Evolutionary conservation across 2,797 vertebrate species (phyloP), one percentile per base, ranked within the genome.

Genomic region (Chromobotia macracanthus): DNA sequence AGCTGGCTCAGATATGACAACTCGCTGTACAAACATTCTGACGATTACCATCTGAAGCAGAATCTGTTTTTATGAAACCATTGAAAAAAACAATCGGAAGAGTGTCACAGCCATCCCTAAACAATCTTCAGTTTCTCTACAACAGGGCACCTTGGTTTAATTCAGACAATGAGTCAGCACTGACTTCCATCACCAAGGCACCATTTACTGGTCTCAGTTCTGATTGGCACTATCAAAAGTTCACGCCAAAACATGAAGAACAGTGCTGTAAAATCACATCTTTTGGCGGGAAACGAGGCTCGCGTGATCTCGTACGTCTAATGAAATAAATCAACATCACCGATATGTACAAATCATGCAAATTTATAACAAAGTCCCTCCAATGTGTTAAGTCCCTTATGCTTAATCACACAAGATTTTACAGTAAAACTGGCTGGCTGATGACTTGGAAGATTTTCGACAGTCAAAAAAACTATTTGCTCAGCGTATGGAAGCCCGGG

Each of bases 401-500:
- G 50, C 56, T 19, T n/a, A 46, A 23, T 18, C 7, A 38, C 2
- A 53, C 31, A 56, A n/a, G 5, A 6, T n/a, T 18, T 50, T 18
- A 50, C 50, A n/a, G 50, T 16, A 51, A 51, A 51, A 51, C 50
- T n/a, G 12, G 13, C 23, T 28, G 56, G 12, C 21, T 13, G 28
- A 25, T 13, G 13, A 9, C 61, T 10, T 10, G 25, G 58, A 61
- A 61, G 58, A 61, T 61, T 61, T 58, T 50, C 13, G 25, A 31
- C 58, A 25, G 56, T 21, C 21, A 23, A 11, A 11, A 7, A n/a
- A 63, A 16, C 88, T 84, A 90, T 91, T 83, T 88, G 90, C 89
- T 80, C 85, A 75, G 88, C 89, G 91, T 91, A 88, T 93, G 94
- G 94, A 94, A 94, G 93, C 94, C 91, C 93, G 93, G 94, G 90